These are phyloP conservation scores for Sclerurus mexicanus DNA, from an alignment of 2,113 vertebrate species.

Conservation along the genomic window DNA sequence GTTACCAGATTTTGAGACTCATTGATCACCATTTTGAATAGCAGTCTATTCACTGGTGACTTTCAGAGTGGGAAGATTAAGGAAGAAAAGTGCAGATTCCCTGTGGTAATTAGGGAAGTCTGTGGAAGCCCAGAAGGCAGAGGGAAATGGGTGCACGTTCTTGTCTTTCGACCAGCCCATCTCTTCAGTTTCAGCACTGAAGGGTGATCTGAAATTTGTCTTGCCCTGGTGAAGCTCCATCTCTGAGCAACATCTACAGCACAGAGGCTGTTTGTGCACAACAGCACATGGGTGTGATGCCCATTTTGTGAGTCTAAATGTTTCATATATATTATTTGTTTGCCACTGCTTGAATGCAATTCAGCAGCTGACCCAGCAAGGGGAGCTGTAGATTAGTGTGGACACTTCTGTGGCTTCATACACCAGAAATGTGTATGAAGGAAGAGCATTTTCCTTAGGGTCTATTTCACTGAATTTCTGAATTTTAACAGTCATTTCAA, in stretches of 20 bases:
- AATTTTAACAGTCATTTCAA: slow-evolving; percentile 10
- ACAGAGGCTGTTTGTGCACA: not conserved
- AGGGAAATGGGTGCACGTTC: not conserved
- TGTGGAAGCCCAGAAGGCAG: not conserved
- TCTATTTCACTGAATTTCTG: not conserved
- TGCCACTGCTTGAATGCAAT: slow-evolving; percentile 28
- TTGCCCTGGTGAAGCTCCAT: not conserved
- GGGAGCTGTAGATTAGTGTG: slow-evolving; percentile 69
- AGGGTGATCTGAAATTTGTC: not conserved
- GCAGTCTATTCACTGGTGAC: not conserved
- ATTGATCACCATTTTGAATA: not conserved
- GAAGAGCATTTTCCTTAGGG: not conserved
- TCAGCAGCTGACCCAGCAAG: slow-evolving; percentile 67
- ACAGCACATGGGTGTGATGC: not conserved
- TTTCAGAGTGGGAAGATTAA: not conserved
- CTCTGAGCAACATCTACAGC: not conserved
- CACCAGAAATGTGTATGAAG: slow-evolving; percentile 19
- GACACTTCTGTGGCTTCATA: slow-evolving; percentile 34
- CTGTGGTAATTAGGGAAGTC: not conserved
- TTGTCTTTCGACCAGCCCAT: not conserved
- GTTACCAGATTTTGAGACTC: not conserved
- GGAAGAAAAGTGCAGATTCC: not conserved
- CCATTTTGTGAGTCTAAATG: not conserved
- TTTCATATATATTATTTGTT: not conserved
- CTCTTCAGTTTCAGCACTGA: not conserved